Percentiles rank a stretch among this genome's conserved stretches.
Evolutionary conservation across 2,888 invertebrate genomes (phyloP).

Genomic region (Tortricodes alternella): DNA sequence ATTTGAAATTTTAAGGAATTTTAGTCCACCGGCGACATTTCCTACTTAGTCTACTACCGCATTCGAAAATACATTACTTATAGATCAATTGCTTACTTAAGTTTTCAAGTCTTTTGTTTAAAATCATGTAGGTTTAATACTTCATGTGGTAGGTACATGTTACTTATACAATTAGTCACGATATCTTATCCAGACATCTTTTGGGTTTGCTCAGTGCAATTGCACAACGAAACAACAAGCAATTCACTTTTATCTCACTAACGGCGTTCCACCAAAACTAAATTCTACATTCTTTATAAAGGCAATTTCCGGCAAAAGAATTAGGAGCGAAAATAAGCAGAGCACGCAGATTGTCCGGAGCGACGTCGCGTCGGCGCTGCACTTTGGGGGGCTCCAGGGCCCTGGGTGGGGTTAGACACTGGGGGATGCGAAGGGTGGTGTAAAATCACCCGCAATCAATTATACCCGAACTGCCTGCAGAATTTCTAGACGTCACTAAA

Average conservation of each 20-base stretch:
- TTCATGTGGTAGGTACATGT: conserved; percentile 5
- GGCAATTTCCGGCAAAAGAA: conserved; percentile 81
- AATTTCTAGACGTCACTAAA: conserved; percentile 78
- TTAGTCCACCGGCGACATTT: too few relatives aligned
- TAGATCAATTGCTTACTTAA: not conserved
- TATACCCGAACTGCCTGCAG: conserved; percentile 81
- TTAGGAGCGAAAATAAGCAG: conserved; percentile 82
- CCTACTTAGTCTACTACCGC: too few relatives aligned
- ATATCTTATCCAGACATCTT: conserved; percentile 27
- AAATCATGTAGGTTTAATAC: too few relatives aligned
- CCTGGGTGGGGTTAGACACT: conserved; percentile 57
- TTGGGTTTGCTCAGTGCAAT: conserved; percentile 13
- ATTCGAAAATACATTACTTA: not conserved
- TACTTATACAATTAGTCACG: conserved; percentile 5
- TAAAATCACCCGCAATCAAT: conserved; percentile 83
- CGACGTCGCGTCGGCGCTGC: conserved; percentile 78
- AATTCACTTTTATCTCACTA: conserved; percentile 51
- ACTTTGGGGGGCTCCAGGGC: conserved; percentile 58
- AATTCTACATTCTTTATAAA: conserved; percentile 75
- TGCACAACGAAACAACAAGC: conserved; percentile 36
- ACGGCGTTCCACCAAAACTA: conserved; percentile 58
- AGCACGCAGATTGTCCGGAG: conserved; percentile 82
- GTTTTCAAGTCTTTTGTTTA: not conserved
- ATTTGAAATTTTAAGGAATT: too few relatives aligned
- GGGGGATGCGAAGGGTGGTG: conserved; percentile 65